Evolutionary conservation across 2,888 invertebrate genomes (phyloP), one percentile per base, ranked within the genome.

Genomic region (Leucophora obtusa): DNA sequence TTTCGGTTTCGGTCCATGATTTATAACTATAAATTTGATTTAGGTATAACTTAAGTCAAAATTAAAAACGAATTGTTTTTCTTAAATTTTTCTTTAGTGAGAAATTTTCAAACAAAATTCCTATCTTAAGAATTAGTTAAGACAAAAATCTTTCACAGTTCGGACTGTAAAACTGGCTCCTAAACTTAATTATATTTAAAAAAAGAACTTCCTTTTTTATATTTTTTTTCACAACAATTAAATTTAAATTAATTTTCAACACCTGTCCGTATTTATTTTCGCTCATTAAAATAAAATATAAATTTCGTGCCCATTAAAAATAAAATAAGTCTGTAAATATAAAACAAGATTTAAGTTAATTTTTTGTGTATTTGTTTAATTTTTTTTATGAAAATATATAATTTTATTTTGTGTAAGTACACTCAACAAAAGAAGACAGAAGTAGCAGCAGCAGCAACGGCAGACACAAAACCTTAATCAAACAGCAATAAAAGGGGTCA

Each of bases 401-500:
- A 35, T 35, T 35, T 43, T 43, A 43, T 43, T 43, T 43, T 14
- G 43, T 43, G 7, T 35, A 35, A 35, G 43, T 43, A 43, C 38
- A 18, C 56, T 15, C 43, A 38, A 47, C 53, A 28, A 65, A 50
- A 17, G 21, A 72, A 17, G 43, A 43, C 9, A 11, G 43, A 43
- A 43, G 14, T 11, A 43, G 43, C 11, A 43, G 43, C 43, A 63
- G 18, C 28, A 59, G 15, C 14, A 14, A 4, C 59, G 35, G 35
- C 28, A 33, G 17, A 21, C 8, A 43, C 28, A 62, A 38, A 71
- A 66, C 59, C 70, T 66, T 70, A 70, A 74, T 74, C 65, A 66
- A 24, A 66, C 51, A 72, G 43, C 15, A 54, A n/a, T 68, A 62
- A 68, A 56, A 79, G 56, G 65, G 80, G 68, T 80, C 80, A 80